Conservation (phyloP, 2,888 invertebrate genomes). For the Busseola fusca region DNA sequence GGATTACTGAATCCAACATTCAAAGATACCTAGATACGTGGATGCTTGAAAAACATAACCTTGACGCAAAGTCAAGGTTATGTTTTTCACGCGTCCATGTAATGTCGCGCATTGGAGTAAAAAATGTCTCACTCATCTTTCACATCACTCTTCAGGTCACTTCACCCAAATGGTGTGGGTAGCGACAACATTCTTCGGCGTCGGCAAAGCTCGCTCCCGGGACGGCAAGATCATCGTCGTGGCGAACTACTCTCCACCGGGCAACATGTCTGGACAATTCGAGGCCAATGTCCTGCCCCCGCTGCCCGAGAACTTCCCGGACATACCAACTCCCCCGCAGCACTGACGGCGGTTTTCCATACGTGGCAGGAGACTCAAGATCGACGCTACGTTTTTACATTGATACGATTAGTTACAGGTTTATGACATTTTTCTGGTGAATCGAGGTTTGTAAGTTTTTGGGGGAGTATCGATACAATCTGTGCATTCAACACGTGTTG, state of each 20-base stretch:
- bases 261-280: slow-evolving; percentile 93
- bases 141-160: slow-evolving; percentile 89
- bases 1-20: too few relatives aligned
- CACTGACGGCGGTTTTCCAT: slow-evolving; percentile 84
- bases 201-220: slow-evolving; percentile 94
- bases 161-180: slow-evolving; percentile 97
- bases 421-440: not conserved
- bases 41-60: too few relatives aligned
- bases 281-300: slow-evolving; percentile 94
- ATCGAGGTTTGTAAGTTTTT: slow-evolving; percentile 29
- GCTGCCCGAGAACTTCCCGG: slow-evolving; percentile 89
- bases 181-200: slow-evolving; percentile 92
- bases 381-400: slow-evolving; percentile 77
- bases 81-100: too few relatives aligned
- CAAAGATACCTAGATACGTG: too few relatives aligned
- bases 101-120: too few relatives aligned
- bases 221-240: slow-evolving; percentile 95
- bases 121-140: not conserved
- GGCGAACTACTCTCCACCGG: slow-evolving; percentile 95
- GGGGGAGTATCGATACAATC: not conserved
- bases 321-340: slow-evolving; percentile 76
- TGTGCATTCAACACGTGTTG: not conserved
- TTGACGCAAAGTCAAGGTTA: too few relatives aligned
- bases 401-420: slow-evolving; percentile 21
- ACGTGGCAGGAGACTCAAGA: slow-evolving; percentile 82